Percentiles rank a stretch among this genome's conserved stretches.
These are phyloP conservation scores for Drosophila multiciliata DNA, from an alignment of 2,888 invertebrate species.

Conservation along the genomic window DNA sequence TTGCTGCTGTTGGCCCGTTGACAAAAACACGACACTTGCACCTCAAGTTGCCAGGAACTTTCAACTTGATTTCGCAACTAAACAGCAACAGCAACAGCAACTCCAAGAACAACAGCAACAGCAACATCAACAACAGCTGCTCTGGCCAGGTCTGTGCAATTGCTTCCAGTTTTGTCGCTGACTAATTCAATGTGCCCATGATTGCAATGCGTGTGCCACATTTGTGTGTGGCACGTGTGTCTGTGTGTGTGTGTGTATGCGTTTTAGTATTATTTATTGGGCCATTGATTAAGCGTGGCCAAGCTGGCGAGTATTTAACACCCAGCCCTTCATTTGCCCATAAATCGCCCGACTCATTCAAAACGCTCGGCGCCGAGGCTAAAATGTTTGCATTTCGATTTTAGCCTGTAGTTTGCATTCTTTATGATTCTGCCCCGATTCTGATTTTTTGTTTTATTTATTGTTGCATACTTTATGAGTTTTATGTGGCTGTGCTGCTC, in stretches of 20 bases:
- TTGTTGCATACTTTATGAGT: conserved; percentile 16
- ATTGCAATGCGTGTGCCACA: conserved; percentile 46
- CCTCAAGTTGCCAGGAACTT: conserved; percentile 75
- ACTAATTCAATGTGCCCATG: conserved; percentile 63
- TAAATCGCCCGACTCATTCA: conserved; percentile 47
- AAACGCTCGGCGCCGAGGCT: conserved; percentile 37
- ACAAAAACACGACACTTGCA: conserved; percentile 79
- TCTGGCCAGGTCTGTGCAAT: conserved; percentile 53
- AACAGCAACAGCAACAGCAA: conserved; percentile 23
- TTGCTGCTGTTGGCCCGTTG: conserved; percentile 78
- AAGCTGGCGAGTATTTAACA: conserved; percentile 35
- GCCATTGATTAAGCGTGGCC: conserved; percentile 74
- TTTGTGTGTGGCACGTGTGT: conserved; percentile 20
- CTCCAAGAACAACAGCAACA: background rate
- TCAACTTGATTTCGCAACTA: conserved; percentile 71
- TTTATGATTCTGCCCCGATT: conserved; percentile 48
- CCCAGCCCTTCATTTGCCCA: background rate
- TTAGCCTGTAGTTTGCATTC: conserved; percentile 56
- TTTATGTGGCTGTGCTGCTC: conserved; percentile 2
- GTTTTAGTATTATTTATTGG: conserved; percentile 55
- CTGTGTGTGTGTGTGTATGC: conserved; percentile 13
- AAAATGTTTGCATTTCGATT: conserved; percentile 55
- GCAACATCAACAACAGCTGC: conserved; percentile 22
- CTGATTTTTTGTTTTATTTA: background rate
- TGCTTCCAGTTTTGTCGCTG: conserved; percentile 66